These are phyloP conservation scores for Orthosia incerta DNA, from an alignment of 2,888 invertebrate species.

Conservation along the genomic window DNA sequence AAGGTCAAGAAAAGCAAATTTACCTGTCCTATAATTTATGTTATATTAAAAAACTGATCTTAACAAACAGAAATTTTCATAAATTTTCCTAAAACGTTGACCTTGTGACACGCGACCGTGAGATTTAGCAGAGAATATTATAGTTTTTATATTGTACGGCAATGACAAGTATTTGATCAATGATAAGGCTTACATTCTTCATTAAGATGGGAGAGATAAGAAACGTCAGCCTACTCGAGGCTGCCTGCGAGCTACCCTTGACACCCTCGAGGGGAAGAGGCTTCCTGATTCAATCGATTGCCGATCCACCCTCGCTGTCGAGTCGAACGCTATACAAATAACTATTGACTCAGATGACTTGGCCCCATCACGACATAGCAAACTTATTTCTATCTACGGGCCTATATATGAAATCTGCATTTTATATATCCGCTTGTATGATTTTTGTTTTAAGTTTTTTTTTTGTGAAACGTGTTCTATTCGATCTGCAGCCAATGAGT, in stretches of 20 bases:
- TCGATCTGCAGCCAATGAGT: conserved; percentile 2
- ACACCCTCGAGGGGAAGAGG: conserved; percentile 71
- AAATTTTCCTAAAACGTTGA: conserved; percentile 31
- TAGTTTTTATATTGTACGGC: conserved; percentile 37
- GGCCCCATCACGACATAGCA: conserved; percentile 37
- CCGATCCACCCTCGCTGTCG: conserved; percentile 76
- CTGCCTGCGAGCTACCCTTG: conserved; percentile 74
- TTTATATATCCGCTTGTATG: conserved; percentile 7
- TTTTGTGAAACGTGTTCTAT: conserved; percentile 1
- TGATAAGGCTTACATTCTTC: conserved; percentile 59
- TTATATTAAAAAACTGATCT: conserved; percentile 9
- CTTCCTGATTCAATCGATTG: conserved; percentile 80
- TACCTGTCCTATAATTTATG: conserved; percentile 23
- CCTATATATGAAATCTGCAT: conserved; percentile 12
- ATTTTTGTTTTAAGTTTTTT: conserved; percentile 6
- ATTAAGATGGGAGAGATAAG: conserved; percentile 64
- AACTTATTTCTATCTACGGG: conserved; percentile 41
- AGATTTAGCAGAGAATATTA: conserved; percentile 46
- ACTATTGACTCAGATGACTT: conserved; percentile 77
- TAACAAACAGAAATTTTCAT: conserved; percentile 12
- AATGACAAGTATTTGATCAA: conserved; percentile 58
- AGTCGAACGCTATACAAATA: conserved; percentile 73
- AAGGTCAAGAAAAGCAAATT: conserved; percentile 28
- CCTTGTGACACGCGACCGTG: conserved; percentile 60
- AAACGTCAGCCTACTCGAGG: conserved; percentile 59